Evolutionary conservation across 2,113 vertebrate species (phyloP).

Genomic region (Camelus dromedarius): DNA sequence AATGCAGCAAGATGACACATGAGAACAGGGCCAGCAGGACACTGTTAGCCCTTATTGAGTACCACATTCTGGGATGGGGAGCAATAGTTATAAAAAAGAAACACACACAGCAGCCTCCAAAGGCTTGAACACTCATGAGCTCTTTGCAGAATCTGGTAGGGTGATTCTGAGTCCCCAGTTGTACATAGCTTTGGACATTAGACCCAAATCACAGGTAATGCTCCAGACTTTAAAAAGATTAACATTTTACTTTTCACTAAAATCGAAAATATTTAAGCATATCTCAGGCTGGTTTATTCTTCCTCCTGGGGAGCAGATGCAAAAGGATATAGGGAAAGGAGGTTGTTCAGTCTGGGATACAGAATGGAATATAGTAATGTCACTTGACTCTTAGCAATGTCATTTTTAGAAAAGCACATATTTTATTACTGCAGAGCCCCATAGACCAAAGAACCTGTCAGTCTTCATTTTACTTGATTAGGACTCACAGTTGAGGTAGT

Average conservation of each 20-base stretch:
- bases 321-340: background rate
- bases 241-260: slow-evolving; percentile 27
- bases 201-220: slow-evolving; percentile 24
- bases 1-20: slow-evolving; percentile 53
- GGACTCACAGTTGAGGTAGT: slow-evolving; percentile 36
- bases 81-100: background rate
- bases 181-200: background rate
- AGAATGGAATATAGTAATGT: background rate
- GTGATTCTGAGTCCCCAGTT: background rate
- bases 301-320: background rate
- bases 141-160: background rate
- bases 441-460: slow-evolving; percentile 19
- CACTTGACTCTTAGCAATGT: slow-evolving; percentile 30
- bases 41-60: background rate
- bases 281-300: slow-evolving; percentile 9
- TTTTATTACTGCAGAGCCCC: slow-evolving; percentile 20
- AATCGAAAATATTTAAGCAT: background rate
- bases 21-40: slow-evolving; percentile 47
- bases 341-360: background rate
- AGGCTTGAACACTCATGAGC: background rate
- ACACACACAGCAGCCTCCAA: background rate
- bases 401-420: slow-evolving; percentile 36
- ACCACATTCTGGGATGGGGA: background rate
- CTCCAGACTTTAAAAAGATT: background rate
- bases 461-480: slow-evolving; percentile 69